A percentile compares a stretch with the other conserved stretches of the same genome.
Evolutionary conservation across 2,888 invertebrate genomes (phyloP).

Genomic region (Maniola hyperantus): DNA sequence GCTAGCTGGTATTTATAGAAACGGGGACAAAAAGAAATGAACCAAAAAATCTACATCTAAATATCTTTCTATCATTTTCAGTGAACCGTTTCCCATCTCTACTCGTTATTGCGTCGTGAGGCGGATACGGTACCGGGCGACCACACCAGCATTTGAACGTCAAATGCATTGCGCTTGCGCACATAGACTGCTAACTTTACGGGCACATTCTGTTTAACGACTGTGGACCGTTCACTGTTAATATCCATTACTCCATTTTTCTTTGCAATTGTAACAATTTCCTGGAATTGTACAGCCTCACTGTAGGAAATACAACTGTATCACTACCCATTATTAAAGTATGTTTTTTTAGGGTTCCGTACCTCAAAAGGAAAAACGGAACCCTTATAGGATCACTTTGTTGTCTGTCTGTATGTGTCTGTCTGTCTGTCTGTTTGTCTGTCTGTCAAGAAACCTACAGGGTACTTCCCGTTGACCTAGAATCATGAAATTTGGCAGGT

Average conservation of each 20-base stretch:
- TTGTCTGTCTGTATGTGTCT: too few species aligned
- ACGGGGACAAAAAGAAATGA: neutral
- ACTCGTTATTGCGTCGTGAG: constrained; percentile 51
- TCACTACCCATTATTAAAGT: too few species aligned
- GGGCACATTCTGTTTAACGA: constrained; percentile 34
- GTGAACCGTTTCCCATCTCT: neutral
- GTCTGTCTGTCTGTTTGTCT: too few species aligned
- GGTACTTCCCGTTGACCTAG: too few species aligned
- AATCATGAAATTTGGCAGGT: too few species aligned
- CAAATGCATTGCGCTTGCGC: constrained; percentile 29
- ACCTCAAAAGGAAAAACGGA: too few species aligned
- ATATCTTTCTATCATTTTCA: neutral
- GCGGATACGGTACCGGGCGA: constrained; percentile 36
- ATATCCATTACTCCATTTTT: constrained; percentile 19
- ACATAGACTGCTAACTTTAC: constrained; percentile 32
- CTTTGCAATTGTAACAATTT: constrained; percentile 16
- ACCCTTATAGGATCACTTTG: too few species aligned
- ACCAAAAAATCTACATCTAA: neutral
- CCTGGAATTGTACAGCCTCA: neutral
- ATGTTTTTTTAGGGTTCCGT: too few species aligned
- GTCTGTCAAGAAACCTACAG: too few species aligned
- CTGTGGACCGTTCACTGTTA: constrained; percentile 13
- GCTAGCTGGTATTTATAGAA: neutral
- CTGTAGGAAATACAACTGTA: neutral
- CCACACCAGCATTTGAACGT: constrained; percentile 28